phyloP scores from a whole-genome alignment of 2,113 vertebrate genomes.

The Atrichornis clamosus region DNA sequence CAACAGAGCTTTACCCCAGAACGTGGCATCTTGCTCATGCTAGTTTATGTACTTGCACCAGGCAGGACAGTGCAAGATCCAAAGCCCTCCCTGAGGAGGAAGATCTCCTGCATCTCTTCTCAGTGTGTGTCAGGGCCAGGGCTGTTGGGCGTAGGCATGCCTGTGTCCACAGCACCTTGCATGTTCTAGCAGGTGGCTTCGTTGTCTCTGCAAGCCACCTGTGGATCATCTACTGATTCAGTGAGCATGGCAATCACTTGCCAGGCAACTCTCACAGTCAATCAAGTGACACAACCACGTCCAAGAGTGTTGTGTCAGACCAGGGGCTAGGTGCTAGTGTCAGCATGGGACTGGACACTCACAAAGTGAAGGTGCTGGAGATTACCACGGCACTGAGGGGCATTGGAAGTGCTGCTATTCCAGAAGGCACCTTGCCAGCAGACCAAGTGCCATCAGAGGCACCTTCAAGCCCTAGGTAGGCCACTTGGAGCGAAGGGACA shows the following conservation, averaged over 20 bases:
- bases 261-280: not conserved
- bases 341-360: accelerated
- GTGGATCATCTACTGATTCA: not conserved
- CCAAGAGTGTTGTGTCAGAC: not conserved
- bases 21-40: not conserved
- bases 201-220: not conserved
- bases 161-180: not conserved
- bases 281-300: not conserved
- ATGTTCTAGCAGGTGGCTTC: not conserved
- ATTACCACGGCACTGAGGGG: not conserved
- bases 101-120: not conserved
- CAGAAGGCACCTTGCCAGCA: not conserved
- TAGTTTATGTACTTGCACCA: not conserved
- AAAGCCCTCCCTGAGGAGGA: not conserved
- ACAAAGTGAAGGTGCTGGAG: not conserved
- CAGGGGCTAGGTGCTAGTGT: not conserved
- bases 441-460: not conserved
- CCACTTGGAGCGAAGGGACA: not conserved
- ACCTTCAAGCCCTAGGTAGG: not conserved
- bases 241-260: not conserved
- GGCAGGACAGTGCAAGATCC: not conserved
- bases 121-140: not conserved
- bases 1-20: not conserved
- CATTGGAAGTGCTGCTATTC: not conserved
- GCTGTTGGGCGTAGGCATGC: not conserved